Percentiles rank a stretch among this genome's conserved stretches.
phyloP scores from a whole-genome alignment of 2,797 vertebrate genomes.

The Falco biarmicus region DNA sequence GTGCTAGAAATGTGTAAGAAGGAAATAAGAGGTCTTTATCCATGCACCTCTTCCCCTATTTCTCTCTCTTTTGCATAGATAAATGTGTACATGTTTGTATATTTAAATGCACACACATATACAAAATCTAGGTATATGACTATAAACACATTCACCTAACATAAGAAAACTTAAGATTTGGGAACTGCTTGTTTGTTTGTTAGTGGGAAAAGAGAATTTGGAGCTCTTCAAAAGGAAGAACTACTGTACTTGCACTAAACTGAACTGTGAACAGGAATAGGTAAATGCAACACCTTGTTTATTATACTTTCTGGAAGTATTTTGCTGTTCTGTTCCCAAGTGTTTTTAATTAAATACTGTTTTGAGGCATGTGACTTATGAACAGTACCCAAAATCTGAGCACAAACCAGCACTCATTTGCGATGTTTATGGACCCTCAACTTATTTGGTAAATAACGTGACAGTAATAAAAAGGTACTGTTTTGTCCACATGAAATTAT shows the following conservation, averaged over 20 bases:
- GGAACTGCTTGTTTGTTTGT: not conserved
- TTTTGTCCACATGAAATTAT: not conserved
- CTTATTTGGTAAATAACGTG: not conserved
- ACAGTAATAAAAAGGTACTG: not conserved
- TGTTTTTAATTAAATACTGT: not conserved
- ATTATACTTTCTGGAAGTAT: not conserved
- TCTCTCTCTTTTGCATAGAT: not conserved
- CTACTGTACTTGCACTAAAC: not conserved
- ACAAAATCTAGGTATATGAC: not conserved
- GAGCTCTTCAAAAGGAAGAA: not conserved
- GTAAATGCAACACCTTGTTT: not conserved
- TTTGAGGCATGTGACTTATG: not conserved
- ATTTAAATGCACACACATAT: not conserved
- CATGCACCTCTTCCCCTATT: not conserved
- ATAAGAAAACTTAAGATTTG: not conserved
- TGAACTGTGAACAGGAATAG: not conserved
- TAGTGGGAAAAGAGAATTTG: not conserved
- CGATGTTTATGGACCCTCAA: not conserved
- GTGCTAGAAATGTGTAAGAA: not conserved
- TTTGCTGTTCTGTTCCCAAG: not conserved
- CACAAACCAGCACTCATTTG: not conserved
- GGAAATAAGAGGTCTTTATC: not conserved
- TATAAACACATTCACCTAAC: not conserved
- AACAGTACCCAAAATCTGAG: not conserved
- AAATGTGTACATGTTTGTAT: not conserved